Base-by-base conservation (phyloP, 2,797 vertebrate species). In the Hypotaenidia okinawae region DNA sequence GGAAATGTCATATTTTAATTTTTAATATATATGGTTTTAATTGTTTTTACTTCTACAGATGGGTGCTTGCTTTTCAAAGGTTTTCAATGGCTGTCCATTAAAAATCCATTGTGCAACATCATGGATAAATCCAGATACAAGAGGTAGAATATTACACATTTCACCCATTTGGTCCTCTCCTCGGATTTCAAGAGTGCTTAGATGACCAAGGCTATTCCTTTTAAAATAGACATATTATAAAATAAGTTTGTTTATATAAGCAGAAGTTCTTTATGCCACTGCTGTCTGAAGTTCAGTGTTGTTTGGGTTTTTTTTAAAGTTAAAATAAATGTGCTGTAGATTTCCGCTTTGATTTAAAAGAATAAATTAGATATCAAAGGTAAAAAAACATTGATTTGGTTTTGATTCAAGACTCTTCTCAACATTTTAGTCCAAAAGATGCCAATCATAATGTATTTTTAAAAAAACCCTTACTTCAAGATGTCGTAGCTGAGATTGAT, bases 51-150 rank as follows among this genome's bases (percentile, higher is more conserved):
- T 97, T 97, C 96, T 92, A 37, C 97, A 99, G 99, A 99, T 99
- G 99, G 99, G 99, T 93, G 99, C 99, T 8, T 99, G 99, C 97
- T 99, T 99, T 98, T 99, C 99, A 63, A 99, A 99, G 93, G 99
- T 99, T 95, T 99, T 99, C 94, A 99, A 99, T 91, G 99, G 99
- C 35, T 99, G 99, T 91, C 99, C 99, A 21, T 97, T 99, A 90
- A 99, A 99, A 98, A 98, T 99, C 96, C 98, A 99, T 97, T 99
- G 99, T 97, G 99, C 99, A 93, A 99, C 99, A 16, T 99, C 99
- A 37, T 99, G 99, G 99, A 99, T 99, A 97, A 99, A 99, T 96
- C 99, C 99, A 39, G 99, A 99, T 97, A 99, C 99, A 72, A 98
- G 99, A 99, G 99, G 99, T 99, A 98, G 14, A 86, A 7, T 33